These are phyloP conservation scores for Pagrus major DNA, from an alignment of 2,113 vertebrate species.

Conservation along the genomic window DNA sequence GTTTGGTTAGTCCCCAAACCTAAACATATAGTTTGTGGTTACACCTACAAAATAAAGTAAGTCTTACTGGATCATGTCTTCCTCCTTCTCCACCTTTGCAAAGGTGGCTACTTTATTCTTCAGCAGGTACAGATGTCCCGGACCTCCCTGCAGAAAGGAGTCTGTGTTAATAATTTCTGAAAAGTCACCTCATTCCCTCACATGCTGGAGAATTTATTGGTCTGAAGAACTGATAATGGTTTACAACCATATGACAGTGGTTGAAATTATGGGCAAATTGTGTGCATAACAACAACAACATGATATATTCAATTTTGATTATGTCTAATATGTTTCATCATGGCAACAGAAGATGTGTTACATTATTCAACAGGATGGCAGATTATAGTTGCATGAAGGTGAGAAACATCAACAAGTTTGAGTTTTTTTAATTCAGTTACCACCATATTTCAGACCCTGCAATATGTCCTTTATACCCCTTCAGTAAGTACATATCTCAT, in stretches of 20 bases:
- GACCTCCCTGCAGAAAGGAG: slow-evolving; percentile 88
- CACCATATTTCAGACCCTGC: background rate
- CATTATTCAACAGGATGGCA: slow-evolving; percentile 5
- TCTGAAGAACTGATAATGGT: background rate
- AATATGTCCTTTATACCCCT: background rate
- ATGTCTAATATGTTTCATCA: no score
- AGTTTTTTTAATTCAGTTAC: no score
- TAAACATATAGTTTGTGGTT: background rate
- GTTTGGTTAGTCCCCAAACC: no score
- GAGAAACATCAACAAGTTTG: background rate
- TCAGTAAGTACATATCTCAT: background rate
- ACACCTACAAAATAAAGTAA: background rate
- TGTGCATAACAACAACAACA: background rate
- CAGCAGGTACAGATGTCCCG: slow-evolving; percentile 94
- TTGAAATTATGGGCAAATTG: background rate
- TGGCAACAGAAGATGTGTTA: slow-evolving; percentile 1
- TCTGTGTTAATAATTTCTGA: background rate
- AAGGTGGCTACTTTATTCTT: slow-evolving; percentile 99
- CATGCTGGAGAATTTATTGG: background rate
- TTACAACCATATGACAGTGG: background rate
- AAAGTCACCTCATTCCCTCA: background rate
- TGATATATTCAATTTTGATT: background rate
- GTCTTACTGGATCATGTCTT: slow-evolving; percentile 97
- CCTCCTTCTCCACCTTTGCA: slow-evolving; percentile 98
- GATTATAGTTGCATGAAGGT: background rate